Evolutionary conservation across 1,140 invertebrate species (phyloP), one percentile per base, ranked within the genome.

Genomic region (Rhagoletis pomonella): DNA sequence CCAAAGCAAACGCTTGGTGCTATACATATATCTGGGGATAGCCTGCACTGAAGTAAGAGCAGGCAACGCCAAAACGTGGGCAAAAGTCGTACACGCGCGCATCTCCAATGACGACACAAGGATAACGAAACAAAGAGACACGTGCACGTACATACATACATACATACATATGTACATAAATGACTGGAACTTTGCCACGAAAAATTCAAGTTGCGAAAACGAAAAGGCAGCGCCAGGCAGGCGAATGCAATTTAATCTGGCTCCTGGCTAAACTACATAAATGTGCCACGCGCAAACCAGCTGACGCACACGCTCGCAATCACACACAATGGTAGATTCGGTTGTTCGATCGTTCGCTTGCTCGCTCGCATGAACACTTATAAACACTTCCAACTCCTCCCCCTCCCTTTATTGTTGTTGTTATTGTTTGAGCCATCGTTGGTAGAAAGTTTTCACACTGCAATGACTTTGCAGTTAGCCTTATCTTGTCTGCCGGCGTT

Each of bases 241-340:
- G n/a, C 73, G 73, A 12, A 58, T 19, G 73, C 73, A 81, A 81
- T 81, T 81, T 81, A 81, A 81, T 81, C 73, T 81, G 73, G 73
- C 73, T 81, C 47, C 73, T 81, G 47, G 50, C 73, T 81, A 81
- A 81, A 81, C 47, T 42, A n/a, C n/a, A n/a, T n/a, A 17, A 81
- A 81, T 81, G 47, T 42, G 17, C 73, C 47, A 81, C 73, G 47
- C 73, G 73, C 42, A 81, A 9, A 19, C 42, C 4, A 69, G 6
- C n/a, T 39, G 3, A 65, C 29, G 64, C 17, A 55, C 73, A 55
- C 69, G 4, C 69, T 0, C 47, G 50, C 69, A 55, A 9, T 0
- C 7, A 29, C 9, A 1, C 39, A 10, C 67, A 14, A 67, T 7
- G 9, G 65, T 10, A 19, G 12, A 3, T 12, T 2, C 65, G 29